Base-by-base conservation (phyloP, 1,140 invertebrate genomes). In the Popillia japonica region DNA sequence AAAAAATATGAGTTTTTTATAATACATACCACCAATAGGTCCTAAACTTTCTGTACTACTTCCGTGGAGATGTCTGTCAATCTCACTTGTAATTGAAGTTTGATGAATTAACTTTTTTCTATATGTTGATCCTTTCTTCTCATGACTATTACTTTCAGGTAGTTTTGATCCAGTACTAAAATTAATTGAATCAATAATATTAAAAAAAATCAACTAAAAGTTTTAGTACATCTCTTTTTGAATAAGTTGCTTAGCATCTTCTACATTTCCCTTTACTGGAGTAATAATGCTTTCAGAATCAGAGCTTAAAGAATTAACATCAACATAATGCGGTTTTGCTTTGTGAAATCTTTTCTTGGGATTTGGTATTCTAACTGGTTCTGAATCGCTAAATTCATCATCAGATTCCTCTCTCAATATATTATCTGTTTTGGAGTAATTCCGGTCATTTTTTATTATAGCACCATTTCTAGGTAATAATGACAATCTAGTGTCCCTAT, bases 401-500 rank as follows among this genome's bases (percentile, higher is more conserved):
- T 86, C 86, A 68, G 61, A 34, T 68, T 87, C 87, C 80, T 90
- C 89, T 2, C 79, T 72, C 61, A 89, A 86, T 55, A 88, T 88
- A 20, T 88, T 87, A 55, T 88, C 86, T 11, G 85, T 81, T 40
- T 77, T 80, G 40, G 61, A 40, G 14, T 75, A 74, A 74, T 78
- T 75, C 7, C 78, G 42, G n/a, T 79, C 80, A 84, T 80, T 81
- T 80, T 84, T 87, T 84, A 84, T 85, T 73, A 87, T 83, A 74
- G 84, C 82, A 75, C 86, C 87, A 81, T 88, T 89, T 73, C 87
- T 84, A 42, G 90, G 87, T 55, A 91, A 79, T n/a, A 89, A 86
- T 44, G 90, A 90, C 82, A 94, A 87, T 86, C 92, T 93, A 75
- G 94, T 96, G 87, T 97, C 96, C 83, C 92, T 92, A 88, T 96